Conservation (phyloP, 2,797 vertebrate species). For the Micromesistius poutassou region DNA sequence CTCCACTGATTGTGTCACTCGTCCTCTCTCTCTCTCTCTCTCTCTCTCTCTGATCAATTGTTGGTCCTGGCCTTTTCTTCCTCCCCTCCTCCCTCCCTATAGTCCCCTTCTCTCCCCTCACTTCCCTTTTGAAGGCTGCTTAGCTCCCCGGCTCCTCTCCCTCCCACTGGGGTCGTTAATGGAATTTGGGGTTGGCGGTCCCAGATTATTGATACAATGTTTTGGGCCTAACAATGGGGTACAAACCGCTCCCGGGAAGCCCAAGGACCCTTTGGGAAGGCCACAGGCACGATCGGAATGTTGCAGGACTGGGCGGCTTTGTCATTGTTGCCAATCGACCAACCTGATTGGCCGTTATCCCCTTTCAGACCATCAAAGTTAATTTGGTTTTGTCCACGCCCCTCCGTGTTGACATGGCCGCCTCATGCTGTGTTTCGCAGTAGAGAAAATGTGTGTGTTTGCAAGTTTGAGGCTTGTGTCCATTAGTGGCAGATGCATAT, state of each 20-base stretch:
- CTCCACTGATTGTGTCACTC: background rate
- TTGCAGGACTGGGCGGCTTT: conserved; percentile 22
- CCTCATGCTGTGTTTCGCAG: background rate
- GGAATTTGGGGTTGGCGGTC: conserved; percentile 52
- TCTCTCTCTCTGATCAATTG: conserved; percentile 24
- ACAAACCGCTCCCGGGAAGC: conserved; percentile 22
- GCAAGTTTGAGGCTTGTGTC: background rate
- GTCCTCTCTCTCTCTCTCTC: background rate
- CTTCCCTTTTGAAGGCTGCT: conserved; percentile 54
- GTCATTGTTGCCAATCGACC: conserved; percentile 12
- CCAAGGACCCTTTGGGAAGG: conserved; percentile 6
- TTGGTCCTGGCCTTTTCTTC: background rate
- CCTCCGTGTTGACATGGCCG: background rate
- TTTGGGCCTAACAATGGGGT: conserved; percentile 48
- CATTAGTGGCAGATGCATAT: background rate
- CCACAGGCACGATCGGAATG: conserved; percentile 44
- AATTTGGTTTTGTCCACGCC: background rate
- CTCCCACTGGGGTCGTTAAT: conserved; percentile 46
- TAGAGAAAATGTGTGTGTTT: background rate
- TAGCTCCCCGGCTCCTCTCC: conserved; percentile 38
- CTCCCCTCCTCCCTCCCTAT: background rate
- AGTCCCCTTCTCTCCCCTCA: conserved; percentile 1
- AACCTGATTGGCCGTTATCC: background rate
- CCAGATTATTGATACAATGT: conserved; percentile 61
- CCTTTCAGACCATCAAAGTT: background rate